phyloP scores from a whole-genome alignment of 1,140 invertebrate genomes.

The Drosophila albomicans region DNA sequence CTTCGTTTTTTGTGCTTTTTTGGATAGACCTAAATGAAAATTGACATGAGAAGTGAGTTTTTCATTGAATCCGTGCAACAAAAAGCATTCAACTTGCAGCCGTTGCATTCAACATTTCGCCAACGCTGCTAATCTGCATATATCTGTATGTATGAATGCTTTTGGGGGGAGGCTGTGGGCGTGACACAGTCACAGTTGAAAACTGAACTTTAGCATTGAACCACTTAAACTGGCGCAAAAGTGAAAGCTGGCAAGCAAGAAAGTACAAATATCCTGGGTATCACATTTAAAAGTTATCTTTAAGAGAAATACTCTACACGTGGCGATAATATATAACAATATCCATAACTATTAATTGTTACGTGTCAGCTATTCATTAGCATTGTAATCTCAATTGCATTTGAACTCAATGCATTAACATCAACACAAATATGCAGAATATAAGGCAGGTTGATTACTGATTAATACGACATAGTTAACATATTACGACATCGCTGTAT shows the following conservation, averaged over 20 bases:
- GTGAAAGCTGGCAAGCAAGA: constrained; percentile 37
- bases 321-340: neutral
- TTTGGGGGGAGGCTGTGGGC: neutral
- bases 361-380: neutral
- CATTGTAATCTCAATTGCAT: neutral
- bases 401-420: neutral
- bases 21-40: constrained; percentile 45
- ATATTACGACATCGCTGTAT: no score
- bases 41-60: constrained; percentile 53
- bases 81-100: constrained; percentile 19
- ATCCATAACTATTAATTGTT: neutral
- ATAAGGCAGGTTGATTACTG: neutral
- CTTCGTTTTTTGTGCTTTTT: neutral
- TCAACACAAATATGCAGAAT: neutral
- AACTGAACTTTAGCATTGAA: constrained; percentile 39
- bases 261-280: neutral
- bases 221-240: constrained; percentile 26
- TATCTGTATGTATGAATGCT: neutral
- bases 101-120: constrained; percentile 22
- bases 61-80: constrained; percentile 24
- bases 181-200: constrained; percentile 36
- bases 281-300: no score
- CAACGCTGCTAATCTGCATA: constrained; percentile 44
- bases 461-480: no score
- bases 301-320: neutral